A percentile compares a stretch with the other conserved stretches of the same genome.
phyloP scores from a whole-genome alignment of 2,888 invertebrate genomes.

The Auanema sp. region DNA sequence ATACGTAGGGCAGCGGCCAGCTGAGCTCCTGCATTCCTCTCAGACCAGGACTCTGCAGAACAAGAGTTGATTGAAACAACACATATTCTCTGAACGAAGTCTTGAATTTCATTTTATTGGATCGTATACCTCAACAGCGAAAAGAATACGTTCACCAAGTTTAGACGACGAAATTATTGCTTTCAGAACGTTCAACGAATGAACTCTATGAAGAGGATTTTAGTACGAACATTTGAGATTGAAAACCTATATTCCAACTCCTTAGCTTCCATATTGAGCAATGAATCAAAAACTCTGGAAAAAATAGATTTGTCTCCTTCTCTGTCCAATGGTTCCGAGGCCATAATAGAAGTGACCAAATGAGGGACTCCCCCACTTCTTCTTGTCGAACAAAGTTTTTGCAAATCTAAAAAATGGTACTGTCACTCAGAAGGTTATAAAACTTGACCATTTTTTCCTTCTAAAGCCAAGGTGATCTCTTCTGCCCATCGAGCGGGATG shows the following conservation, averaged over 20 bases:
- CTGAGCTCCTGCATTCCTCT: constrained; percentile 51
- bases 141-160: constrained; percentile 73
- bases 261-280: constrained; percentile 35
- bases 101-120: neutral
- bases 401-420: constrained; percentile 19
- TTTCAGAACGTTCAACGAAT: constrained; percentile 83
- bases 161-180: constrained; percentile 79
- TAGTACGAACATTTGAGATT: neutral
- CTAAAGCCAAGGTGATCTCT: constrained; percentile 64
- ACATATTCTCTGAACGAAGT: constrained; percentile 19
- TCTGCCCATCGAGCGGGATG: constrained; percentile 65
- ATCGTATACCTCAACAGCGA: constrained; percentile 35
- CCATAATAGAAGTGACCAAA: constrained; percentile 76
- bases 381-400: constrained; percentile 76
- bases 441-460: constrained; percentile 46
- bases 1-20: constrained; percentile 39
- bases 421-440: constrained; percentile 32
- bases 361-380: constrained; percentile 92
- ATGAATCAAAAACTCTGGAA: constrained; percentile 14
- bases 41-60: constrained; percentile 45
- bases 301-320: constrained; percentile 10
- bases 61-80: constrained; percentile 31
- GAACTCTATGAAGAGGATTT: constrained; percentile 66
- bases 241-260: constrained; percentile 24
- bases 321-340: constrained; percentile 39